These are phyloP conservation scores for Erithacus rubecula DNA, from an alignment of 2,797 vertebrate genomes.

Conservation along the genomic window DNA sequence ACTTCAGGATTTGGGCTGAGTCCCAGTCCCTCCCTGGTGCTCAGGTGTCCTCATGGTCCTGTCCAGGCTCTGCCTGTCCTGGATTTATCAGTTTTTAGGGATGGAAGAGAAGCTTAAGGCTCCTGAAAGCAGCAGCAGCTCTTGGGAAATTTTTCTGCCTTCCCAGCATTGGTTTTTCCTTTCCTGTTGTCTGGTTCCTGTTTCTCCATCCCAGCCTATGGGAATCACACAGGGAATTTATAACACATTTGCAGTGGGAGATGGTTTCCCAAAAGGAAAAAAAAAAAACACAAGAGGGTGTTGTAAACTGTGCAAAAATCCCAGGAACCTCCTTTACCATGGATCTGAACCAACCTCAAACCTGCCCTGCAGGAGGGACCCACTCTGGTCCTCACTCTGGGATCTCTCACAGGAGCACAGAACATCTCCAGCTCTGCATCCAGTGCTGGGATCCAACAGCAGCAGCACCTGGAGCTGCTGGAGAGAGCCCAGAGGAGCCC, in stretches of 20 bases:
- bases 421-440: not conserved
- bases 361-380: not conserved
- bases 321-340: not conserved
- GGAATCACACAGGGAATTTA: rapidly evolving
- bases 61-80: not conserved
- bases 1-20: rapidly evolving
- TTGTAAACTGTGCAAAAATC: not conserved
- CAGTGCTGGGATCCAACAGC: not conserved
- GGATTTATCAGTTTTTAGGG: not conserved
- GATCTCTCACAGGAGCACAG: not conserved
- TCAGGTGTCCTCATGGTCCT: too few relatives aligned
- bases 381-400: not conserved
- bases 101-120: not conserved
- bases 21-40: not conserved
- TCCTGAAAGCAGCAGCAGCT: not conserved
- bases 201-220: not conserved
- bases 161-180: not conserved
- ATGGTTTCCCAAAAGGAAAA: not conserved
- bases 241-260: too few relatives aligned
- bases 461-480: not conserved
- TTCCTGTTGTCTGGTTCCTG: not conserved
- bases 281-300: not conserved
- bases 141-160: not conserved
- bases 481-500: rapidly evolving
- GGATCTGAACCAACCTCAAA: not conserved